Evolutionary conservation across 2,888 invertebrate genomes (phyloP).

Genomic region (Blastobasis adustella): DNA sequence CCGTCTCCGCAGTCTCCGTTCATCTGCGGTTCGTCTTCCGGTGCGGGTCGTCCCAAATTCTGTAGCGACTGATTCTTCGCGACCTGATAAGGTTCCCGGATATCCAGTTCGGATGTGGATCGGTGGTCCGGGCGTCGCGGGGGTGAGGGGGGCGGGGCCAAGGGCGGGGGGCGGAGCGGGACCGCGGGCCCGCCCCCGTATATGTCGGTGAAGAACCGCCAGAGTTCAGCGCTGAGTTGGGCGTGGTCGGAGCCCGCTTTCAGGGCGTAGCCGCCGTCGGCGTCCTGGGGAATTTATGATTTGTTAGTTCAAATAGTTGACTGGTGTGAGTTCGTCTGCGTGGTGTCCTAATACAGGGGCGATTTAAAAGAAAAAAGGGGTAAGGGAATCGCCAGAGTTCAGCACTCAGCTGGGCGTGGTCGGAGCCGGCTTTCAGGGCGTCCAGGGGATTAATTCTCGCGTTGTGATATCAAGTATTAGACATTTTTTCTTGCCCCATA

Average conservation of each 20-base stretch:
- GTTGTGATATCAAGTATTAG: too few species aligned
- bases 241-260: conserved; percentile 79
- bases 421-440: conserved; percentile 66
- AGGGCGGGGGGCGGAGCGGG: conserved; percentile 39
- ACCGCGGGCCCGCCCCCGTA: conserved; percentile 95
- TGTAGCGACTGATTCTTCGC: conserved; percentile 66
- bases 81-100: conserved; percentile 44
- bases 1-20: conserved; percentile 61
- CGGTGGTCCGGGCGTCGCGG: conserved; percentile 14
- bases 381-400: conserved; percentile 92
- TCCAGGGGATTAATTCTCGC: too few species aligned
- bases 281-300: conserved; percentile 34
- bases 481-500: too few species aligned
- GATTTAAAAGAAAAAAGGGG: too few species aligned
- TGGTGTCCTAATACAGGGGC: too few species aligned
- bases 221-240: conserved; percentile 88
- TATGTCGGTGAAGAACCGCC: conserved; percentile 89
- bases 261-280: conserved; percentile 50
- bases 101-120: conserved; percentile 53
- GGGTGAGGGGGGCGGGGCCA: conserved; percentile 7
- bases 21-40: conserved; percentile 53
- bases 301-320: too few species aligned
- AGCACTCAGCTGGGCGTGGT: conserved; percentile 87
- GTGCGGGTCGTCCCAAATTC: conserved; percentile 49
- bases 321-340: too few species aligned